Evolutionary conservation across 2,797 vertebrate species (phyloP).

Genomic region (Etheostoma nigrum): DNA sequence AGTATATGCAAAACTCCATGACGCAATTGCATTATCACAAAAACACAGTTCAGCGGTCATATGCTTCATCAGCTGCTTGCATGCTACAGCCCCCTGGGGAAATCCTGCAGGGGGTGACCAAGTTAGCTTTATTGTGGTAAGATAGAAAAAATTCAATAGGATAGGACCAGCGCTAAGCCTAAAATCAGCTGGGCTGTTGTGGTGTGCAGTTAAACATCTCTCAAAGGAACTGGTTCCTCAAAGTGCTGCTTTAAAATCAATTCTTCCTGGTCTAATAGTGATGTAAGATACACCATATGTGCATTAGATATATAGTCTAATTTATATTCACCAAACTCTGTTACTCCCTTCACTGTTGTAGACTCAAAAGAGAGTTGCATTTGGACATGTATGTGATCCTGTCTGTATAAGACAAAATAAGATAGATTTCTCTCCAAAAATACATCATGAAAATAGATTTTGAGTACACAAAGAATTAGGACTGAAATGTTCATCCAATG

Average conservation of each 20-base stretch:
- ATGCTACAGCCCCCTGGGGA: not conserved
- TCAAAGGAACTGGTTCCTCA: not conserved
- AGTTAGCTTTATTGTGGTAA: conserved; percentile 14
- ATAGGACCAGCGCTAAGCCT: not conserved
- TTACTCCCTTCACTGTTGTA: not conserved
- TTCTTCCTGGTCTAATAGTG: not conserved
- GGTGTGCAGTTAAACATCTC: conserved; percentile 9
- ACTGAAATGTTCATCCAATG: not conserved
- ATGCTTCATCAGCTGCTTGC: conserved; percentile 25
- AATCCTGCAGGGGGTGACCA: conserved; percentile 7
- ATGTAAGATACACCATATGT: not conserved
- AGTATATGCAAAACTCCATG: not conserved
- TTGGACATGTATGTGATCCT: not conserved
- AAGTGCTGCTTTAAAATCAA: conserved; percentile 2
- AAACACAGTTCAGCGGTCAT: not conserved
- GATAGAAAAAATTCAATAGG: conserved; percentile 34
- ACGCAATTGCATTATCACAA: not conserved
- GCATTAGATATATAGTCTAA: not conserved
- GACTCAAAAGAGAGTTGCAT: not conserved
- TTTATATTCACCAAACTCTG: not conserved
- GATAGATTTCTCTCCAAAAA: not conserved
- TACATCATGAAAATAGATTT: not conserved
- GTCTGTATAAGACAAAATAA: not conserved
- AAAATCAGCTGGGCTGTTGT: conserved; percentile 5
- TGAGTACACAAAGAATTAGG: not conserved